These are phyloP conservation scores for Atta cephalotes DNA, from an alignment of 1,140 invertebrate genomes.

Conservation along the genomic window DNA sequence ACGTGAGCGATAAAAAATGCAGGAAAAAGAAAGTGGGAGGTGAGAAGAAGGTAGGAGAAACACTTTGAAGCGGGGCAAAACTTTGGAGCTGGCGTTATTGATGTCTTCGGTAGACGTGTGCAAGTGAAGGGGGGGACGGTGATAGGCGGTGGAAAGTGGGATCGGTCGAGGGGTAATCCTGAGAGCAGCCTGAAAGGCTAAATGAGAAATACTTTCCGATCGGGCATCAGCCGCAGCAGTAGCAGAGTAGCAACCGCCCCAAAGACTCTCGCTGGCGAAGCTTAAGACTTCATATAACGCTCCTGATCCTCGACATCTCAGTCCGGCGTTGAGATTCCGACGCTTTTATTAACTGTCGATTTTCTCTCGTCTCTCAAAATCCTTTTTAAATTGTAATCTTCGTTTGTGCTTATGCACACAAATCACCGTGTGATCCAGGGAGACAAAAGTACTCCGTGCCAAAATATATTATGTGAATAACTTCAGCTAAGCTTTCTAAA, in stretches of 20 bases:
- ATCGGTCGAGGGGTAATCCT: constrained; percentile 78
- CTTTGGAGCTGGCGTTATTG: constrained; percentile 74
- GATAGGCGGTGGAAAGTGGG: not conserved
- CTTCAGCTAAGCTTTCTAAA: not conserved
- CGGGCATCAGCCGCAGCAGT: constrained; percentile 60
- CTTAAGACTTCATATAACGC: constrained; percentile 80
- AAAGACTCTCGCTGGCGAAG: constrained; percentile 60
- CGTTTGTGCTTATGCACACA: not conserved
- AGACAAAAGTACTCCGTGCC: not conserved
- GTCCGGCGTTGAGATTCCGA: constrained; percentile 72
- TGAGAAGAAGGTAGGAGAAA: constrained; percentile 52
- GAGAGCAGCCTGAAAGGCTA: constrained; percentile 81
- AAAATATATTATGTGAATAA: constrained; percentile 7
- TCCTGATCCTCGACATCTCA: constrained; percentile 71
- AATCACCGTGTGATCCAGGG: not conserved
- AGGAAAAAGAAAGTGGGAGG: constrained; percentile 50
- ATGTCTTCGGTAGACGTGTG: constrained; percentile 74
- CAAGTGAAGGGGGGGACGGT: not conserved
- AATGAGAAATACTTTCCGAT: constrained; percentile 86
- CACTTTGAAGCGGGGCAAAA: constrained; percentile 73
- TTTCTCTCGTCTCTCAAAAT: constrained; percentile 25
- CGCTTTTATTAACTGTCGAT: constrained; percentile 73
- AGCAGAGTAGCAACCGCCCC: constrained; percentile 35
- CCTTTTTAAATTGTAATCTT: constrained; percentile 22
- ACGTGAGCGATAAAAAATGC: constrained; percentile 69